Base-by-base conservation (phyloP, 2,113 vertebrate species). In the Lutjanus erythropterus region DNA sequence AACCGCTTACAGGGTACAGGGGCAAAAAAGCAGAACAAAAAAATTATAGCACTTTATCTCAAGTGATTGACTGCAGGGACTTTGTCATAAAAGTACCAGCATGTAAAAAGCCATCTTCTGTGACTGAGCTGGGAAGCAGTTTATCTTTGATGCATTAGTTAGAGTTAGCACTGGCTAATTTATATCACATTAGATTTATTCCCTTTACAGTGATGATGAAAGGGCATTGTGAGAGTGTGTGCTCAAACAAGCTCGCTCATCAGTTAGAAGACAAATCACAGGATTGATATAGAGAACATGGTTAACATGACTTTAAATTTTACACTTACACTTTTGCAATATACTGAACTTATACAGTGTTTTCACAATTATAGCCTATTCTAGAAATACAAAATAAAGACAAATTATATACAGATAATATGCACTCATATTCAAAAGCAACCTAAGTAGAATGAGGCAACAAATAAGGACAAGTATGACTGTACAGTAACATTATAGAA, bases 151-250 rank as follows among this genome's bases (percentile, higher is more conserved):
- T 55, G 29, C 16, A 50, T 61, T 50, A 53, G 39, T 47, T 56
- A 15, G 56, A 37, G n/a, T 53, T 47, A 27, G 6, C 3, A 2
- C 56, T 69, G 19, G 9, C 52, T 71, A n/a, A 73, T 59, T 66
- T 50, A 39, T 41, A 8, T 58, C 31, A 65, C 33, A 39, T 65
- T 8, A 46, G 3, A 72, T 50, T 49, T 66, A 58, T 59, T 71
- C 53, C 6, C 33, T 39, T 50, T 41, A 9, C 68, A 69, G 44
- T 52, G 75, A 39, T 1, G 9, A 50, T 60, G 42, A 52, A 39
- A 68, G 29, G 1, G 18, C 52, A 59, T 10, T 39, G 50, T 56
- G 23, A n/a, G 18, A n/a, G 52, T 21, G 10, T 65, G 16, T 21
- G 16, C 16, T 46, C 39, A 23, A 44, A 11, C 39, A 19, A 9